Percentiles rank a stretch among this genome's conserved stretches.
These are phyloP conservation scores for Cricetomys ansorgei DNA, from an alignment of 2,113 vertebrate genomes.

Conservation along the genomic window DNA sequence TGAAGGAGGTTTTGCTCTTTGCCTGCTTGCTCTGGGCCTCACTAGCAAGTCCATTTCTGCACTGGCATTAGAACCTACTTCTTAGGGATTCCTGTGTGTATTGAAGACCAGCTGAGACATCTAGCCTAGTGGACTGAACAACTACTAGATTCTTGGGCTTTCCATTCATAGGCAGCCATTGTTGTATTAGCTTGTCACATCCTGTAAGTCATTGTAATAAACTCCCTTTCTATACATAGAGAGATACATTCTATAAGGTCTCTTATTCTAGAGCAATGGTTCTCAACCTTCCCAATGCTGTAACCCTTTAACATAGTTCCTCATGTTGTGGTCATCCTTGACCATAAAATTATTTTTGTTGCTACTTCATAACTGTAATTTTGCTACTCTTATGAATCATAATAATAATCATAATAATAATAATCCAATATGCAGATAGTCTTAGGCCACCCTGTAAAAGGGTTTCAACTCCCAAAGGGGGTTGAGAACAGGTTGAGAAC, in stretches of 20 bases:
- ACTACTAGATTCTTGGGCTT: neutral
- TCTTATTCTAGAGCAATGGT: neutral
- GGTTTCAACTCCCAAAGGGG: too few relatives aligned
- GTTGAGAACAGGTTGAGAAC: too few relatives aligned
- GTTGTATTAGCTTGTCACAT: neutral
- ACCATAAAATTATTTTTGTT: too few relatives aligned
- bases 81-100: neutral
- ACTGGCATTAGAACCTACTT: neutral
- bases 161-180: neutral
- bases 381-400: too few relatives aligned
- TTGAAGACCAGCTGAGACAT: neutral
- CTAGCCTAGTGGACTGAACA: neutral
- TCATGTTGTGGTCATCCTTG: too few relatives aligned
- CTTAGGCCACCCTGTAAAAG: too few relatives aligned
- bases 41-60: neutral
- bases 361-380: too few relatives aligned
- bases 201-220: neutral
- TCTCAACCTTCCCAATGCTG: too few relatives aligned
- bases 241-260: neutral
- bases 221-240: neutral
- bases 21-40: neutral
- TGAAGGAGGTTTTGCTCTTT: neutral
- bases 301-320: too few relatives aligned
- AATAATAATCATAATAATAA: too few relatives aligned
- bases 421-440: too few relatives aligned